Base-by-base conservation (phyloP, 1,140 invertebrate species). In the Coelopa frigida region DNA sequence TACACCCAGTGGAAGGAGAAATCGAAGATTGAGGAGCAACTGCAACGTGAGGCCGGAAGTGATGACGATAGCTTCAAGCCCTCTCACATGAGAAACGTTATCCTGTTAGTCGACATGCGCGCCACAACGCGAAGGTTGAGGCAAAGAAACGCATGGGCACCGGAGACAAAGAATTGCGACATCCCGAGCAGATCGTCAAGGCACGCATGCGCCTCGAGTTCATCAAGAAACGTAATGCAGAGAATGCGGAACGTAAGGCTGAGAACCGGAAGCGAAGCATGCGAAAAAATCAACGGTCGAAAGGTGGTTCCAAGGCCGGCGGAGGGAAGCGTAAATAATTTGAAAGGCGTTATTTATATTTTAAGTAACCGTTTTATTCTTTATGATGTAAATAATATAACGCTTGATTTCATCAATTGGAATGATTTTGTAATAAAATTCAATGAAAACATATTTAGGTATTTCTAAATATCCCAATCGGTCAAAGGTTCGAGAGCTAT, bases 1-100 rank as follows among this genome's bases (percentile, higher is more conserved):
- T 98, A 97, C 68, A 78, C 81, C 37, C 76, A 83, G 27, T 98
- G 94, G 94, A 83, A 87, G 55, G 80, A 89, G 48, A 87, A 84
- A 53, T 85, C 79, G 29, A 90, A 91, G 72, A 66, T 81, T 22
- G 77, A 81, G 50, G 75, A 78, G 36, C 70, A 72, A 8, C 65
- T 74, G 35, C 75, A 80, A 22, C 71, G 77, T 17, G 78, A 81
- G 46, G 77, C 80, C 31, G 78, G 75, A 21, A 76, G 75, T 36
- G 76, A 80, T 36, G 73, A 79, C 46, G 69, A 73, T 12, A 59
- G 49, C 8, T 50, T 55, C 11, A 55, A 59, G 42, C 58, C 62
- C 2, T 67, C 22, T 57, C 63, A 51, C 55, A 55, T 62, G 67
- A 64, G n/a, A 56, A 60, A 46, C 70, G 72, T 0, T 61, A 63